phyloP scores from a whole-genome alignment of 2,888 invertebrate genomes.

The Pseudococcus jackbeardsleyi region DNA sequence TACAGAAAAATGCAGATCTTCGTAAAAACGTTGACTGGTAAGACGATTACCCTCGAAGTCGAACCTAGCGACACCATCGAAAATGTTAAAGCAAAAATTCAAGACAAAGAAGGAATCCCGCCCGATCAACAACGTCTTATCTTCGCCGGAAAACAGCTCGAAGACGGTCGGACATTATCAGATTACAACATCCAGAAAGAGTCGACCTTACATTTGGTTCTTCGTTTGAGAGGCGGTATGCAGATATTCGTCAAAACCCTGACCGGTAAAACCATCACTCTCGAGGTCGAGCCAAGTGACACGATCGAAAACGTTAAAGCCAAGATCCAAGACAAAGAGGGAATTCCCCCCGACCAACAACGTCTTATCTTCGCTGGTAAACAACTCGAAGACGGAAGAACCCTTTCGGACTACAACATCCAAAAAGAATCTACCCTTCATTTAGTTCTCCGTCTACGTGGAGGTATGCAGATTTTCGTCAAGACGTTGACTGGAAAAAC shows the following conservation, averaged over 20 bases:
- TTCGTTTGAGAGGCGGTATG: slow-evolving; percentile 75
- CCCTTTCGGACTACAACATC: slow-evolving; percentile 74
- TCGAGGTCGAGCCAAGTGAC: slow-evolving; percentile 72
- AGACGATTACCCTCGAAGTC: slow-evolving; percentile 92
- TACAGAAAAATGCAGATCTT: slow-evolving; percentile 88
- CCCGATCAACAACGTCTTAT: slow-evolving; percentile 90
- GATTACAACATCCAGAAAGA: slow-evolving; percentile 76
- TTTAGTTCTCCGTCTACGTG: slow-evolving; percentile 74
- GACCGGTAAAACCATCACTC: slow-evolving; percentile 72
- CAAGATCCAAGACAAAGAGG: slow-evolving; percentile 72
- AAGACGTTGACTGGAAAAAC: slow-evolving; percentile 73
- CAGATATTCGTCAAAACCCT: slow-evolving; percentile 74
- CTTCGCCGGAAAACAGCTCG: slow-evolving; percentile 75
- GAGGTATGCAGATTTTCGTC: slow-evolving; percentile 77
- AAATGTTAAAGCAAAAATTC: slow-evolving; percentile 94
- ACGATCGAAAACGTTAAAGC: slow-evolving; percentile 74
- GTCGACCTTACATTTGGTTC: slow-evolving; percentile 74
- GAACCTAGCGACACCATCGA: slow-evolving; percentile 94
- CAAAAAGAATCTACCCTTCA: slow-evolving; percentile 75
- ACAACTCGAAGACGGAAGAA: slow-evolving; percentile 75
- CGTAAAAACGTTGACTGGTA: slow-evolving; percentile 93
- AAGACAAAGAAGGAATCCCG: slow-evolving; percentile 92
- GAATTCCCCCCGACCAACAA: slow-evolving; percentile 71
- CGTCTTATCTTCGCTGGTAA: slow-evolving; percentile 74
- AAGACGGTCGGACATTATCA: slow-evolving; percentile 73